Percentiles rank a stretch among this genome's conserved stretches.
These are phyloP conservation scores for Dynastes maya DNA, from an alignment of 2,888 invertebrate genomes.

Conservation along the genomic window DNA sequence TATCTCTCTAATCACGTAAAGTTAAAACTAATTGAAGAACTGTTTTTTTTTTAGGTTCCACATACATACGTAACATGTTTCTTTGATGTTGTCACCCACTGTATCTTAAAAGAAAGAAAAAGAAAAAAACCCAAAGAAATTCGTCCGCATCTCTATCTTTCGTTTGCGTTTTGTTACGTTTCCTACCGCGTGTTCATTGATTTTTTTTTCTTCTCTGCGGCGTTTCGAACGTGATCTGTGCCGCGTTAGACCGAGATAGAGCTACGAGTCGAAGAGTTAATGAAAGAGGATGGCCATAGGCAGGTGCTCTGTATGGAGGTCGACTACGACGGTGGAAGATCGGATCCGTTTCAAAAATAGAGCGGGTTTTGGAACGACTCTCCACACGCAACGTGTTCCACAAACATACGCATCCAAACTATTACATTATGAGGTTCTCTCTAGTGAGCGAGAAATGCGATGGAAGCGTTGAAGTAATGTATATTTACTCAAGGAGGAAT, in stretches of 20 bases:
- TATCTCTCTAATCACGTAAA: too few species aligned
- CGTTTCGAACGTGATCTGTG: constrained; percentile 6
- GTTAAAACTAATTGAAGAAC: too few species aligned
- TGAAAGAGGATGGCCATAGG: neutral
- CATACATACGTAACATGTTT: too few species aligned
- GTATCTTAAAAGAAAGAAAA: too few species aligned
- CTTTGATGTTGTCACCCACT: too few species aligned
- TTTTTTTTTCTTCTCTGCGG: constrained; percentile 12
- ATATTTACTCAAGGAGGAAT: too few species aligned
- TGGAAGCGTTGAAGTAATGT: too few species aligned
- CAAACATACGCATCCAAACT: neutral
- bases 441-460: neutral
- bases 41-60: too few species aligned
- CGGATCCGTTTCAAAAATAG: constrained; percentile 16
- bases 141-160: too few species aligned
- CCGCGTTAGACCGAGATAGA: neutral
- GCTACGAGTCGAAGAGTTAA: neutral
- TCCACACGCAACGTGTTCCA: constrained; percentile 8
- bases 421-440: neutral
- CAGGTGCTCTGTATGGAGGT: constrained; percentile 15
- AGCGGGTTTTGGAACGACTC: neutral
- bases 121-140: too few species aligned
- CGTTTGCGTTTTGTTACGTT: neutral
- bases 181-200: constrained; percentile 3
- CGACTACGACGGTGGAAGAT: constrained; percentile 4